Base-by-base conservation (phyloP, 2,888 invertebrate genomes). In the Synanthedon myopaeformis region DNA sequence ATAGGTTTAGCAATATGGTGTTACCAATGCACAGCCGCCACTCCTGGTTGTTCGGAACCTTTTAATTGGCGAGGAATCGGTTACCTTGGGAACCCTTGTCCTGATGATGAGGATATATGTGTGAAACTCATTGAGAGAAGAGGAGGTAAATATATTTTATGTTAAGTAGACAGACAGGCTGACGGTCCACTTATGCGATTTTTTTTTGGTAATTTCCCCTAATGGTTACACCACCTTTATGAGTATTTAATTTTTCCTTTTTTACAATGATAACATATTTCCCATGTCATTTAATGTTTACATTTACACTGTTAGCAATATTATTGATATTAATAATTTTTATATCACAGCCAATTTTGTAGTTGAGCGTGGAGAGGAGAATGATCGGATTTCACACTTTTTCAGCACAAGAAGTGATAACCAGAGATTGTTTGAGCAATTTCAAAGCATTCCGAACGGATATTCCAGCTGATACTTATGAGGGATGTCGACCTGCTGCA, bases 381-480 rank as follows among this genome's bases (percentile, higher is more conserved):
- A 5, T 23, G 23, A 23, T 5, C 23, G 5, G 23, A 5, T 23
- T 23, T 23, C 5, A 35, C 8, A 35, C 35, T 35, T 59, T 82
- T 77, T 56, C 78, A 96, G 96, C 93, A 23, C 91, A 93, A 69
- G 90, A 91, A 67, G 89, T 94, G 0, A 93, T 96, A 51, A 96
- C 94, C 0, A 89, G 97, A 63, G 94, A 95, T 62, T 97, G 97
- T 72, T 77, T 96, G 49, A 96, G 96, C 70, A 91, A 92, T 45
- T 83, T 96, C 55, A 90, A 90, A 69, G 92, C 90, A 42, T 91
- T 94, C 62, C 89, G 96, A 53, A 94, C 92, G 3, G 97, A 97
- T 67, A 94, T 97, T 63, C 96, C 96, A 5, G 95, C 96, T 0
- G 96, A 97, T 74, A 93, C 92, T 56, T 97, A 96, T 72, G 96